Conservation (phyloP, 2,113 vertebrate species). For the Notarius quadriscutis region DNA sequence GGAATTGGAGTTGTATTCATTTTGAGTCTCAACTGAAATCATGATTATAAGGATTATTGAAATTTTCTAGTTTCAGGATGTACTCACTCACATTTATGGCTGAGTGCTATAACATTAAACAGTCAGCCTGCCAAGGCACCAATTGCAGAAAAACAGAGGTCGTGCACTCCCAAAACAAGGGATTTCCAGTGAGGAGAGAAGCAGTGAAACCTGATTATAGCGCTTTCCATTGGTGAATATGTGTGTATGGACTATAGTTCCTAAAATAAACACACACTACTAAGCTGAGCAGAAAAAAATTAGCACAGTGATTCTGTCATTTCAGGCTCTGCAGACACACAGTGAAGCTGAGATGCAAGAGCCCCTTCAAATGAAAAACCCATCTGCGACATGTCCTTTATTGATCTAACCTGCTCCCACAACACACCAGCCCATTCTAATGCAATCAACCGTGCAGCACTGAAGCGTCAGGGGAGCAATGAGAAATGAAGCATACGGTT, state of each 20-base stretch:
- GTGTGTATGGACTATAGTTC: not conserved
- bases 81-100: slow-evolving; percentile 6
- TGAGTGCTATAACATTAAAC: slow-evolving; percentile 26
- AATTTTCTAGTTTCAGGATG: not conserved
- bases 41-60: not conserved
- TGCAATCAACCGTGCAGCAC: slow-evolving; percentile 28
- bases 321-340: not conserved
- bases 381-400: slow-evolving; percentile 29
- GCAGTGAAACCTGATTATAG: slow-evolving; percentile 32
- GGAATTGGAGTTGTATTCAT: too few relatives aligned
- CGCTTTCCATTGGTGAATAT: slow-evolving; percentile 11
- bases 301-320: slow-evolving; percentile 17
- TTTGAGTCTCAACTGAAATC: not conserved
- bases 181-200: not conserved
- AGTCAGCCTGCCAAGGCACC: slow-evolving; percentile 15
- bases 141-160: slow-evolving; percentile 22
- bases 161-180: slow-evolving; percentile 13
- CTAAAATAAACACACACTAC: slow-evolving; percentile 27
- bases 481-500: slow-evolving; percentile 14
- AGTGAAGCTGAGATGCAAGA: not conserved
- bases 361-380: slow-evolving; percentile 17
- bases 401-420: slow-evolving; percentile 32
- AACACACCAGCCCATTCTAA: slow-evolving; percentile 33
- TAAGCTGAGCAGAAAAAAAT: slow-evolving; percentile 16
- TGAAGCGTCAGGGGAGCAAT: not conserved